Evolutionary conservation across 37 sponge, comb jelly and placozoan genomes (phyloP).

Genomic region (Halichondria panicea): DNA sequence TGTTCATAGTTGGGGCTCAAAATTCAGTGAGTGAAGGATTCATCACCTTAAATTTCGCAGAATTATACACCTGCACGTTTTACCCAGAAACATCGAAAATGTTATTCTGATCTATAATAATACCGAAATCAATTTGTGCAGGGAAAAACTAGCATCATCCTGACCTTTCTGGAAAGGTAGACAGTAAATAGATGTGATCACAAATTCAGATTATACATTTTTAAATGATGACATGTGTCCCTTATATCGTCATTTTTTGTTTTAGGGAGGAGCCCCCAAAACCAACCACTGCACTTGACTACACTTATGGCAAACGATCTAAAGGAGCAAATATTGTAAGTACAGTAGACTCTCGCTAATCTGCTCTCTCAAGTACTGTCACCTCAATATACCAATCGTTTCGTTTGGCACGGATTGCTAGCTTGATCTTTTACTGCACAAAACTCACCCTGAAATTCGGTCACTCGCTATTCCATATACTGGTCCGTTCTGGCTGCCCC

Average conservation of each 20-base stretch:
- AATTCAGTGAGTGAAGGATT: no score
- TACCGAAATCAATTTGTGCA: conserved; percentile 20
- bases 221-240: not conserved
- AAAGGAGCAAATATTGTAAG: conserved; percentile 63
- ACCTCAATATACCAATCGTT: no score
- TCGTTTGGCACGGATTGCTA: no score
- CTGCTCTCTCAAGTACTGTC: not conserved
- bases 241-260: not conserved
- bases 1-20: no score
- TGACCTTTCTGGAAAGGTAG: conserved; percentile 89
- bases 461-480: no score
- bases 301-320: conserved; percentile 87
- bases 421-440: no score
- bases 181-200: not conserved
- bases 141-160: conserved; percentile 90
- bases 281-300: conserved; percentile 89
- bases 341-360: not conserved
- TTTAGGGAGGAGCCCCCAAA: conserved; percentile 87
- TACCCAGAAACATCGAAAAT: no score
- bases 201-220: not conserved
- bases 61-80: no score
- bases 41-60: no score
- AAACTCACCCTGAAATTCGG: no score
- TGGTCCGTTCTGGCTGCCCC: no score
- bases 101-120: no score